Percentiles rank a stretch among this genome's conserved stretches.
These are phyloP conservation scores for Chrysolina haemoptera DNA, from an alignment of 2,888 invertebrate genomes.

Conservation along the genomic window DNA sequence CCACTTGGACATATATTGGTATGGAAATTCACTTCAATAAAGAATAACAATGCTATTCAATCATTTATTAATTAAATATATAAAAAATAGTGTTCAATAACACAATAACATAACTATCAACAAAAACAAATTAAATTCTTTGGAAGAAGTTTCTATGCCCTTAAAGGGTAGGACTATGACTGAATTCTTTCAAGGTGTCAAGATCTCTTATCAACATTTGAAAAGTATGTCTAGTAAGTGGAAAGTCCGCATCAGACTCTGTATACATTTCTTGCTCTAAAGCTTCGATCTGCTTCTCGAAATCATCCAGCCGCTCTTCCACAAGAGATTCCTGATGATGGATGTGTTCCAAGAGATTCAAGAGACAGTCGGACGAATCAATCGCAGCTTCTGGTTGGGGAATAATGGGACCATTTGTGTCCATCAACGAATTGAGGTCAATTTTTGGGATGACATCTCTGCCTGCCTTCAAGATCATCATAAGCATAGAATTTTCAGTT, in stretches of 20 bases:
- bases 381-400: constrained; percentile 89
- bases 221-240: constrained; percentile 81
- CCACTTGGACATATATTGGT: no score
- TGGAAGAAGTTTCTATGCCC: background rate
- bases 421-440: constrained; percentile 60
- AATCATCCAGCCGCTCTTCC: constrained; percentile 79
- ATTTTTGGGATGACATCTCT: constrained; percentile 50
- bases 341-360: constrained; percentile 84
- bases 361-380: constrained; percentile 83
- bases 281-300: constrained; percentile 84
- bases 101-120: constrained; percentile 4
- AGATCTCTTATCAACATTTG: constrained; percentile 83
- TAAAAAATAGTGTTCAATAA: background rate
- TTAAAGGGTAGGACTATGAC: constrained; percentile 54
- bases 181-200: constrained; percentile 73
- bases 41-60: background rate
- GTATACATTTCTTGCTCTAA: constrained; percentile 75
- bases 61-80: constrained; percentile 11
- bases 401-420: constrained; percentile 66
- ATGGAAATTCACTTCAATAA: no score
- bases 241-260: constrained; percentile 74
- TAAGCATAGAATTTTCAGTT: constrained; percentile 61
- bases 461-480: constrained; percentile 61
- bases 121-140: constrained; percentile 12
- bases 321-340: constrained; percentile 82